These are phyloP conservation scores for Agonopterix heracliana DNA, from an alignment of 2,888 invertebrate species.

Conservation along the genomic window DNA sequence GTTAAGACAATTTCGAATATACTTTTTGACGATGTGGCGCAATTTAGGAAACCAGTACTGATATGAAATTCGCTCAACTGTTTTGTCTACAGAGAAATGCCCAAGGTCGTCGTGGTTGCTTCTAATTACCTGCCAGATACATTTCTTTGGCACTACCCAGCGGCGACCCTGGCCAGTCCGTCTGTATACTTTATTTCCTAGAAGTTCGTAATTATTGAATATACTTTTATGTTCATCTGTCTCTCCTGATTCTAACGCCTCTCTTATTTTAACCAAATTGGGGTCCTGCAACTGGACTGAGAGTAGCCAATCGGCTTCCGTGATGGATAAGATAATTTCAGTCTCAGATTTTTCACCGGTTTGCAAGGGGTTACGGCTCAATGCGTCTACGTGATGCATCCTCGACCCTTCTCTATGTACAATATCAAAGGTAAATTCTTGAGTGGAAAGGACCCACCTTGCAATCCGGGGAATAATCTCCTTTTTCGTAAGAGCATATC, in stretches of 20 bases:
- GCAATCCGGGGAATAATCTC: conserved; percentile 22
- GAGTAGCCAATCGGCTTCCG: conserved; percentile 19
- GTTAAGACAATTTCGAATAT: conserved; percentile 27
- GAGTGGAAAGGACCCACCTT: conserved; percentile 20
- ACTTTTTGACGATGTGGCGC: conserved; percentile 18
- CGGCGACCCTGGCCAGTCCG: conserved; percentile 21
- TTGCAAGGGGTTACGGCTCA: conserved; percentile 14
- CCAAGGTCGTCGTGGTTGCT: conserved; percentile 29
- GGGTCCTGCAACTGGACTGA: conserved; percentile 21
- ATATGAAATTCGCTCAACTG: conserved; percentile 14
- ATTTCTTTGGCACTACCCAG: conserved; percentile 24
- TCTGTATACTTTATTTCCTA: conserved; percentile 23
- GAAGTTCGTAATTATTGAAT: conserved; percentile 20
- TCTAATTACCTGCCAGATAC: conserved; percentile 22
- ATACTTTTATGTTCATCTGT: conserved; percentile 15
- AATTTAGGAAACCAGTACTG: conserved; percentile 19
- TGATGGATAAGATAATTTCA: conserved; percentile 16
- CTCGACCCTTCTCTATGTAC: conserved; percentile 14
- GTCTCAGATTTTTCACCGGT: conserved; percentile 22
- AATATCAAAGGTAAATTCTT: conserved; percentile 19
- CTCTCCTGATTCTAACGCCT: conserved; percentile 18
- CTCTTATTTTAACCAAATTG: conserved; percentile 8
- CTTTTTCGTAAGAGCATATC: conserved; percentile 17
- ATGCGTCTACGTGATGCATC: conserved; percentile 19
- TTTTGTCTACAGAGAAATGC: conserved; percentile 28